Percentiles rank a stretch among this genome's conserved stretches.
These are phyloP conservation scores for Grammatotria lemairii DNA, from an alignment of 2,113 vertebrate genomes.

Conservation along the genomic window DNA sequence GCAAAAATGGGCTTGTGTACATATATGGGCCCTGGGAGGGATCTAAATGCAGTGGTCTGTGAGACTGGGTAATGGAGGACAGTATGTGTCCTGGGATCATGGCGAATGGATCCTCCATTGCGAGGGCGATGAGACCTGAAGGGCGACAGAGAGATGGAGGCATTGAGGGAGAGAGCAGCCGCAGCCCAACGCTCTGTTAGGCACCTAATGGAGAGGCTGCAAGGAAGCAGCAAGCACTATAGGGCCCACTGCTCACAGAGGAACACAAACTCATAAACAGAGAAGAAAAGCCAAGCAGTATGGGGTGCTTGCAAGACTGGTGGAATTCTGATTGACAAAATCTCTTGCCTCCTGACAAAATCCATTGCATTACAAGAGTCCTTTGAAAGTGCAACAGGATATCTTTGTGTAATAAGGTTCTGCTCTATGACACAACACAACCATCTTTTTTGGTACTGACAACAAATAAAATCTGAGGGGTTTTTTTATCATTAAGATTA, in stretches of 20 bases:
- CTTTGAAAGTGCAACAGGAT: background rate
- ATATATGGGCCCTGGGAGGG: constrained; percentile 8
- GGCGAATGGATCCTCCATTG: constrained; percentile 65
- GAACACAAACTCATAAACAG: constrained; percentile 42
- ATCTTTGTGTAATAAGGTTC: background rate
- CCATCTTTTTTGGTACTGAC: background rate
- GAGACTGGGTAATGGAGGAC: constrained; percentile 66
- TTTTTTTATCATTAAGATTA: background rate
- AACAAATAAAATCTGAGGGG: rapidly evolving
- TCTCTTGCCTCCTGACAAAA: background rate
- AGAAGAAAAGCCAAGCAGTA: constrained; percentile 7
- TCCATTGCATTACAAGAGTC: background rate
- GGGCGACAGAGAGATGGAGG: constrained; percentile 63
- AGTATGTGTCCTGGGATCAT: constrained; percentile 66
- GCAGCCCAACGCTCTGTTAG: constrained; percentile 69
- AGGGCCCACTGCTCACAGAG: constrained; percentile 59
- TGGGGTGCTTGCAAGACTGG: constrained; percentile 14
- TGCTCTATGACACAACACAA: background rate
- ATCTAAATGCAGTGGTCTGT: constrained; percentile 51
- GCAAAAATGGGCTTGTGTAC: constrained; percentile 16
- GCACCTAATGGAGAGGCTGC: constrained; percentile 67
- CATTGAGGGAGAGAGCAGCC: constrained; percentile 62
- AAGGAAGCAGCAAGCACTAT: constrained; percentile 56
- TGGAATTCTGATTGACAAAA: constrained; percentile 9
- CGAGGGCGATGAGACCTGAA: constrained; percentile 67